phyloP scores from a whole-genome alignment of 2,113 vertebrate genomes.

The Verasper variegatus region DNA sequence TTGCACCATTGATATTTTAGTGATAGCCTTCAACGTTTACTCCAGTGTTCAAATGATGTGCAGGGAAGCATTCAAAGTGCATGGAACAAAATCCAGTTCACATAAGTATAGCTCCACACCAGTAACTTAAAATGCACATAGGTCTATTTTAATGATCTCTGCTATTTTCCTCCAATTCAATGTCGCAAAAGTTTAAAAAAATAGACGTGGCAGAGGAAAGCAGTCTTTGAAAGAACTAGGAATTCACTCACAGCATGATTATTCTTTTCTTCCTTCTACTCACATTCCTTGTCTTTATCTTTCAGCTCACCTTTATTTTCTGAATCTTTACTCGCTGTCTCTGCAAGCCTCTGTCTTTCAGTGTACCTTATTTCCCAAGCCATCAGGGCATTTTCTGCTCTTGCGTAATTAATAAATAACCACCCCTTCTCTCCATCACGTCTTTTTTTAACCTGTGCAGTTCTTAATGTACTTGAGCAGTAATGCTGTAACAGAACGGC shows the following conservation, averaged over 20 bases:
- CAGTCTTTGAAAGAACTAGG: background rate
- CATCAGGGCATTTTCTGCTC: conserved; percentile 27
- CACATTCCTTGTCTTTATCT: background rate
- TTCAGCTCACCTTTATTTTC: conserved; percentile 9
- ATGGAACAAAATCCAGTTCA: background rate
- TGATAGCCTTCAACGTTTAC: background rate
- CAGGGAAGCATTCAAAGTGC: background rate
- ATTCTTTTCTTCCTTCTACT: background rate
- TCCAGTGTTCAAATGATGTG: background rate
- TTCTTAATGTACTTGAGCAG: conserved; percentile 26
- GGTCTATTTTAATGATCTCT: background rate
- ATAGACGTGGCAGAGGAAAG: background rate
- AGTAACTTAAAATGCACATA: background rate
- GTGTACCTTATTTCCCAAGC: conserved; percentile 9
- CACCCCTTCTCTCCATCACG: conserved; percentile 13
- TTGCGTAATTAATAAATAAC: conserved; percentile 66
- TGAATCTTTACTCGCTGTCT: background rate
- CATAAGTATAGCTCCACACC: no score
- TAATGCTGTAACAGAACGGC: conserved; percentile 32
- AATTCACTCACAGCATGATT: background rate
- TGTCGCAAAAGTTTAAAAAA: background rate
- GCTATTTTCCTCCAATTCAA: background rate
- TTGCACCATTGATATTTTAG: conserved; percentile 28
- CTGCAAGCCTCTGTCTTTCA: background rate
- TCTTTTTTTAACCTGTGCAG: conserved; percentile 28